Percentiles rank a stretch among this genome's conserved stretches.
phyloP scores from a whole-genome alignment of 2,888 invertebrate species.

The Oegoconia quadripuncta region DNA sequence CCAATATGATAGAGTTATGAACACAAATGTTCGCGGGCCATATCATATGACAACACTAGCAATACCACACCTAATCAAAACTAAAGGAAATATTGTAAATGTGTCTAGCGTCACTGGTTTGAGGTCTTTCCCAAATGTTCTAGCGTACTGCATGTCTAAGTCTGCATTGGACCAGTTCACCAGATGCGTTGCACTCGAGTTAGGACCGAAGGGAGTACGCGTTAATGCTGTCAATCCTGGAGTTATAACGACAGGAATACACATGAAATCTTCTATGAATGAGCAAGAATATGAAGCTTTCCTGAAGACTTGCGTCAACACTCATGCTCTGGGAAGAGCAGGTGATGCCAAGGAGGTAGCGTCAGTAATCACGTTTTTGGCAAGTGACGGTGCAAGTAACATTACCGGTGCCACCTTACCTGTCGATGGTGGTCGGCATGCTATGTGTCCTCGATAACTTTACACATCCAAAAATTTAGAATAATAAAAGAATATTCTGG shows the following conservation, averaged over 20 bases:
- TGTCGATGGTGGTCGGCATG: slow-evolving; percentile 93
- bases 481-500: neutral
- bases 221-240: slow-evolving; percentile 97
- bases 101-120: slow-evolving; percentile 95
- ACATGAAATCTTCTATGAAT: slow-evolving; percentile 86
- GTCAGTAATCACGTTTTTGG: slow-evolving; percentile 91
- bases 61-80: slow-evolving; percentile 87
- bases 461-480: no score
- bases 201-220: slow-evolving; percentile 87
- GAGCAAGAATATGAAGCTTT: slow-evolving; percentile 88
- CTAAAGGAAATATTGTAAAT: slow-evolving; percentile 93
- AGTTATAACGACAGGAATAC: slow-evolving; percentile 92
- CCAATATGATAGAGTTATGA: slow-evolving; percentile 92
- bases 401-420: slow-evolving; percentile 91
- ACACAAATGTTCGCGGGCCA: slow-evolving; percentile 89
- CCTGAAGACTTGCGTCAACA: slow-evolving; percentile 87
- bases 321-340: slow-evolving; percentile 94
- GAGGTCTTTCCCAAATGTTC: slow-evolving; percentile 91
- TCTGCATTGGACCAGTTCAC: slow-evolving; percentile 97
- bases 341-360: slow-evolving; percentile 92
- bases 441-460: slow-evolving; percentile 91
- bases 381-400: slow-evolving; percentile 89
- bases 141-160: slow-evolving; percentile 96
- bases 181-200: slow-evolving; percentile 90
- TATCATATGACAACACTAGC: slow-evolving; percentile 90